Evolutionary conservation across 2,113 vertebrate genomes (phyloP), one percentile per base, ranked within the genome.

Genomic region (Danionella cerebrum): DNA sequence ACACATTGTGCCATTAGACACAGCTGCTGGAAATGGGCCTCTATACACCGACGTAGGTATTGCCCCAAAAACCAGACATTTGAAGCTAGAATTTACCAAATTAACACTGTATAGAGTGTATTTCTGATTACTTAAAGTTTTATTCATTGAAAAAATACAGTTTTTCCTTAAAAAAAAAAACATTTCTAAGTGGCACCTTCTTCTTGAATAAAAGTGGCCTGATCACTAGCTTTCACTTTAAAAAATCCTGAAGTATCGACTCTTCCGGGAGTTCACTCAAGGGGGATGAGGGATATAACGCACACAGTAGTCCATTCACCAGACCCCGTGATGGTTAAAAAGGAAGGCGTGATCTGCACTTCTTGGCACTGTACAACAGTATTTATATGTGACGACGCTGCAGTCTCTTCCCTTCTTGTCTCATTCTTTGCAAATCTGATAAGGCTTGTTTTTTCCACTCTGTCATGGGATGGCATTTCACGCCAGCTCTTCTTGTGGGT

Each of bases 271-370:
- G 2, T 35, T 53, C 42, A 10, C 52, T 10, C 21, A 13, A 52
- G 11, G 29, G 71, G 24, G 22, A 52, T 1, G 6, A 33, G 35
- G 8, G 19, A 13, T 65, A 44, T 66, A 19, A 13, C 64, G 51
- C 33, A 68, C 69, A 72, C 53, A 69, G 74, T 70, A 4, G 6
- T 72, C 74, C 72, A 52, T 73, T 44, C 22, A 59, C 51, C 75
- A 69, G 58, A 79, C 69, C 81, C 77, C 79, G 79, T 80, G 82
- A 84, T 79, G 77, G 73, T 81, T 85, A 88, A 85, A 85, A 79
- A 83, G 83, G 77, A 77, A 84, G 76, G 79, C 80, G 73, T 88
- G 86, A 87, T 85, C 77, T 70, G 48, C 70, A 70, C 57, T 70
- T 69, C 76, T 78, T 78, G 79, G 75, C 80, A 73, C 78, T 74